phyloP scores from a whole-genome alignment of 2,888 invertebrate genomes.

The Lasioglossum figueresi region DNA sequence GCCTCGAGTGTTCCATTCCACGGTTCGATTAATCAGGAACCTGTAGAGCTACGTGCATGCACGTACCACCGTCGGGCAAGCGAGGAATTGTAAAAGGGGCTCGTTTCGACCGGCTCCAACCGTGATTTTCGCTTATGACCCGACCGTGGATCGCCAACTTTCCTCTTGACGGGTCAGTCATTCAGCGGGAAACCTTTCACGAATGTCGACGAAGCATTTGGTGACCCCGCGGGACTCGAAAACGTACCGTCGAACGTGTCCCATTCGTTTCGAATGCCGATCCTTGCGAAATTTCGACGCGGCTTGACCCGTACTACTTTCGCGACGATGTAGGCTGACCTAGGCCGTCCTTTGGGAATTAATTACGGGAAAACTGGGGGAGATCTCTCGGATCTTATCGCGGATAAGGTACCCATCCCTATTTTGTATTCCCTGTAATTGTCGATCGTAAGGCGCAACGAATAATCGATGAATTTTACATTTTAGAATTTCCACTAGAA shows the following conservation, averaged over 20 bases:
- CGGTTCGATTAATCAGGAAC: constrained; percentile 54
- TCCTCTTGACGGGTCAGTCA: neutral
- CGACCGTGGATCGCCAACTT: neutral
- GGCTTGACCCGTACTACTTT: neutral
- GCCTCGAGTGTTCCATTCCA: constrained; percentile 33
- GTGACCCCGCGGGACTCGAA: neutral
- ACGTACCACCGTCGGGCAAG: neutral
- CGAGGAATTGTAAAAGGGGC: neutral
- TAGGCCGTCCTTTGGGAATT: neutral
- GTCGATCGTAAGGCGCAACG: neutral
- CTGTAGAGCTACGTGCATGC: constrained; percentile 27
- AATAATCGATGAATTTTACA: neutral
- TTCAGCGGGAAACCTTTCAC: neutral
- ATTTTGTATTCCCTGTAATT: neutral
- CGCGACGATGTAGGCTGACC: neutral
- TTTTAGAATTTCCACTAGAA: neutral
- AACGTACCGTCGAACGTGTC: neutral
- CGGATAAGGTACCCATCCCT: neutral
- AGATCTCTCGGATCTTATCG: neutral
- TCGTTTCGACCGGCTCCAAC: neutral
- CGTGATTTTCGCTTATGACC: constrained; percentile 23
- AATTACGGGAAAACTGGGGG: neutral
- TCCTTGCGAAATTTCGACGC: neutral
- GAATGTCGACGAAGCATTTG: neutral
- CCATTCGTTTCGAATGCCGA: neutral